phyloP scores from a whole-genome alignment of 2,113 vertebrate genomes.

The Zonotrichia leucophrys region DNA sequence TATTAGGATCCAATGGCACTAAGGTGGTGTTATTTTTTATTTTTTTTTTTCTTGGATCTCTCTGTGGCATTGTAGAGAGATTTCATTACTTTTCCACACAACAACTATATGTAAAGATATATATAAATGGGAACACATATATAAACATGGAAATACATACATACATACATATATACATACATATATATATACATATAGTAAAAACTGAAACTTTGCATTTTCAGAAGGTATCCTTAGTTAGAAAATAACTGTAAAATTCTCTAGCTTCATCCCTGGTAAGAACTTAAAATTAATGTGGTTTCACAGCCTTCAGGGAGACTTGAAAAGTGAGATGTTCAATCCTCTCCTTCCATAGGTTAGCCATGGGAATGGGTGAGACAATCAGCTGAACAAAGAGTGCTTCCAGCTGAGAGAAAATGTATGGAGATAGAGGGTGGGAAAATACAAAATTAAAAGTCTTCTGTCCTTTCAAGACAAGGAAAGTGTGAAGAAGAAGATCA shows the following conservation, averaged over 20 bases:
- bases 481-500: background rate
- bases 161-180: too few species aligned
- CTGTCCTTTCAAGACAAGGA: background rate
- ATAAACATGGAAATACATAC: background rate
- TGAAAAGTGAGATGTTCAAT: background rate
- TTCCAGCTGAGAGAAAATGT: background rate
- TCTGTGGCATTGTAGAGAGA: background rate
- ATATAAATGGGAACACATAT: too few species aligned
- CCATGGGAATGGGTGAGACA: background rate
- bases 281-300: background rate
- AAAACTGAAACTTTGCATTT: background rate
- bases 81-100: background rate
- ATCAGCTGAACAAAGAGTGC: background rate
- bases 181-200: background rate
- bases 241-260: background rate
- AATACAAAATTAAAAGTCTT: background rate
- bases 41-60: background rate
- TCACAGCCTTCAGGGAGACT: background rate
- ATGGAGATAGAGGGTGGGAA: background rate
- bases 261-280: background rate
- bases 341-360: background rate
- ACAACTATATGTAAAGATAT: background rate
- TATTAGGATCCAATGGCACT: background rate
- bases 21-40: background rate
- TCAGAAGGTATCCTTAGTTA: background rate